Evolutionary conservation across 92 coral and sea anemone genomes (phyloP), one percentile per base, ranked within the genome.

Genomic region (Ricordea florida): DNA sequence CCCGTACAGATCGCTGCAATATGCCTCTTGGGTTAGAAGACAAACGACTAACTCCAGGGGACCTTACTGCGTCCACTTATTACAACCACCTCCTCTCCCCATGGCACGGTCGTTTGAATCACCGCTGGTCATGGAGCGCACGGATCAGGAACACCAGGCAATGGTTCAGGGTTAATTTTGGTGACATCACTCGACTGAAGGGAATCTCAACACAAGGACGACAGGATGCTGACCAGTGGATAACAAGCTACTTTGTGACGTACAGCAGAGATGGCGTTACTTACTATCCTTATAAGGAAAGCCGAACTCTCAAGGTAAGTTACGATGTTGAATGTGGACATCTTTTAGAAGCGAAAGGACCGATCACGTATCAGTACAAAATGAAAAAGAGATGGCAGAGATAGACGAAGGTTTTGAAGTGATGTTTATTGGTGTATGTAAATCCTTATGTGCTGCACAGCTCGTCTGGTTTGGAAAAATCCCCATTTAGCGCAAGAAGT

Each of bases 21-120:
- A 80, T 91, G 90, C 97, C 97, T 10, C 79, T 91, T 9, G 97
- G 97, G 30, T 61, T 72, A 29, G 97, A 91, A 65, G 97, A 91
- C 82, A 85, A 90, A 11, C 90, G 97, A 13, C 82, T 91, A 20
- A 66, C 69, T n/a, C 78, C 85, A 44, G 97, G 97, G 16, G 85
- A 82, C 57, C 57, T 91, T n/a, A 78, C 93, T 2, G 97, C 97
- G 4, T 87, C 97, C 3, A 72, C 88, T 2, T 91, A 79, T 62
- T 87, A 83, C 57, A 80, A 68, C 44, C 29, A 49, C 14, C 60
- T 81, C 51, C 68, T 87, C 11, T 82, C 89, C n/a, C 97, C 97
- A 13, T 74, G 97, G 84, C 83, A 83, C 33, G 97, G 93, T 38
- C 83, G 97, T 21, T 59, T 91, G 14, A 91, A 87, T 90, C 87